Conservation (phyloP, 2,888 invertebrate genomes). For the Eledona agricola region DNA sequence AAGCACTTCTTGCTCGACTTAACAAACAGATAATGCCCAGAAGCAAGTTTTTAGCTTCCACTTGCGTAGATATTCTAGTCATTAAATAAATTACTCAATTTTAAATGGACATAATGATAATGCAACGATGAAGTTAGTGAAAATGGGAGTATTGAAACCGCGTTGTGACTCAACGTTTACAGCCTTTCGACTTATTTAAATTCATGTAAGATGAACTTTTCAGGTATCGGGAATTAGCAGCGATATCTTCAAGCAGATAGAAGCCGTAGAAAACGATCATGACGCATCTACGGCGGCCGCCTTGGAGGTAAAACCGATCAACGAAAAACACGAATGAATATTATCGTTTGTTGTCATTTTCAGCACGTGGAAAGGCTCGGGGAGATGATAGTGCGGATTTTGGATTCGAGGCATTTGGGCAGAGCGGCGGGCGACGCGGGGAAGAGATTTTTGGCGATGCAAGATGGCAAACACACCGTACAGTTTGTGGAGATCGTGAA, state of each 20-base stretch:
- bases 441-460: conserved; percentile 83
- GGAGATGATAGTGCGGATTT: conserved; percentile 93
- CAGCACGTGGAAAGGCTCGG: conserved; percentile 84
- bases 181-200: too few relatives aligned
- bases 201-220: too few relatives aligned
- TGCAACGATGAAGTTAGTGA: too few relatives aligned
- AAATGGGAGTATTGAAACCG: too few relatives aligned
- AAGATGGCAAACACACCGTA: conserved; percentile 74
- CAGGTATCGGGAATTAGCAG: conserved; percentile 95
- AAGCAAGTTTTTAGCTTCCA: too few relatives aligned
- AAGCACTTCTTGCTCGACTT: too few relatives aligned
- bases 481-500: conserved; percentile 98
- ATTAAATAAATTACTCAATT: too few relatives aligned
- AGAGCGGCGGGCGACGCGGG: conserved; percentile 83
- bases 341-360: conserved; percentile 38
- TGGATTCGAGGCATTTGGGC: conserved; percentile 88
- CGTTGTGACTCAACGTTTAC: too few relatives aligned
- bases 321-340: neutral
- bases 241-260: conserved; percentile 96
- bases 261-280: conserved; percentile 95
- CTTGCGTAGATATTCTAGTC: too few relatives aligned
- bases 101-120: too few relatives aligned
- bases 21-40: too few relatives aligned
- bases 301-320: conserved; percentile 71
- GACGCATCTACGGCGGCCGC: conserved; percentile 92